Percentiles rank a stretch among this genome's conserved stretches.
Evolutionary conservation across 1,140 invertebrate species (phyloP).

Genomic region (Phthorimaea operculella): DNA sequence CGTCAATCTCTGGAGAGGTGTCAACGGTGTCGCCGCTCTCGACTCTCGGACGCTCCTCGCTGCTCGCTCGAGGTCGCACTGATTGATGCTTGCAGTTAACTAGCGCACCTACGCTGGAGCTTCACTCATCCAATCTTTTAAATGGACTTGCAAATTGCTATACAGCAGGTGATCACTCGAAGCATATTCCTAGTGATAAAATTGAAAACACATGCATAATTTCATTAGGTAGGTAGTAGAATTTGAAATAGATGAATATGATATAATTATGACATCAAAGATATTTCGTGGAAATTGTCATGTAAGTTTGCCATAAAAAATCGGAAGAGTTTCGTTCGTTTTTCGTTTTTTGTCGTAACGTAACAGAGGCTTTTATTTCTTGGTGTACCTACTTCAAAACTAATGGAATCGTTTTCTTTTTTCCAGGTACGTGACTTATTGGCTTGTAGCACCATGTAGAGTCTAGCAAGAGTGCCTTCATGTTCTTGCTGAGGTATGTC

Average conservation of each 20-base stretch:
- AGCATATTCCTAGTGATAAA: no score
- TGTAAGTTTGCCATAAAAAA: no score
- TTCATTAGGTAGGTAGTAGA: no score
- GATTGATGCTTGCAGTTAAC: slow-evolving; percentile 1
- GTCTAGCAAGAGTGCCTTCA: background rate
- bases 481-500: background rate
- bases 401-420: background rate
- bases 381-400: no score
- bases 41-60: background rate
- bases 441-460: background rate
- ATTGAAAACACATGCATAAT: no score
- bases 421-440: background rate
- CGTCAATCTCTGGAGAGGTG: slow-evolving; percentile 1
- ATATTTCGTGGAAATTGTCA: no score
- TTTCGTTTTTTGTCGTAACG: no score
- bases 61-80: background rate
- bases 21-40: background rate
- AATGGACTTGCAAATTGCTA: background rate
- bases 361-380: no score
- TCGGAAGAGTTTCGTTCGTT: no score
- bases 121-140: background rate
- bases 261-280: no score
- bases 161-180: background rate
- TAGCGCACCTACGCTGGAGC: background rate
- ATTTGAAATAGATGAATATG: no score